These are phyloP conservation scores for Tiliacea citrago DNA, from an alignment of 2,888 invertebrate species.

Conservation along the genomic window DNA sequence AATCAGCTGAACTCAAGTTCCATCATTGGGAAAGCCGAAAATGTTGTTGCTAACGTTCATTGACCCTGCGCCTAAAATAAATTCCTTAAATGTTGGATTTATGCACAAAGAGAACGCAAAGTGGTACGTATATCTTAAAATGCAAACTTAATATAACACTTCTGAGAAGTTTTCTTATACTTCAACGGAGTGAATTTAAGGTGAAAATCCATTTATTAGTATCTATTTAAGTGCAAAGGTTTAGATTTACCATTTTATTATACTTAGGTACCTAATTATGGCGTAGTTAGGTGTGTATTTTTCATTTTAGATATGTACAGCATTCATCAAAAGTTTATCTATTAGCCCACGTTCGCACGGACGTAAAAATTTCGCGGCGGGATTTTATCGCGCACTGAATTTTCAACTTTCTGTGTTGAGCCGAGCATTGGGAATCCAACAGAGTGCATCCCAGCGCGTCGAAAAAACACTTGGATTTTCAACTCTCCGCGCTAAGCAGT, in stretches of 20 bases:
- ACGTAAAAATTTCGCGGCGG: no score
- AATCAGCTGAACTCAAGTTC: slow-evolving; percentile 1
- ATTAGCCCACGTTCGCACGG: no score
- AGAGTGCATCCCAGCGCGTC: no score
- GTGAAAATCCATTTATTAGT: slow-evolving; percentile 9
- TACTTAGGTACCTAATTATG: background rate
- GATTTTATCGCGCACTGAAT: no score
- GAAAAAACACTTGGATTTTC: no score
- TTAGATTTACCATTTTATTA: background rate
- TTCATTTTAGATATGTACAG: background rate
- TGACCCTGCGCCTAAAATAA: no score
- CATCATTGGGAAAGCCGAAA: slow-evolving; percentile 5
- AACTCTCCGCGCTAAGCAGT: no score
- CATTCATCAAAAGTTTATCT: background rate
- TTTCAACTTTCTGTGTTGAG: no score
- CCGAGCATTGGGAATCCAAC: no score
- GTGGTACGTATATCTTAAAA: slow-evolving; percentile 20
- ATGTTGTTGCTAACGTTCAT: background rate
- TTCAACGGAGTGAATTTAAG: slow-evolving; percentile 3
- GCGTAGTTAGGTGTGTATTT: background rate
- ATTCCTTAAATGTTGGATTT: slow-evolving; percentile 20
- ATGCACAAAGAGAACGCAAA: slow-evolving; percentile 31
- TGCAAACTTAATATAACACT: slow-evolving; percentile 22
- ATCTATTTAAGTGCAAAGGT: background rate
- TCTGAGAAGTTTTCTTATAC: slow-evolving; percentile 28